A percentile compares a stretch with the other conserved stretches of the same genome.
Evolutionary conservation across 2,113 vertebrate genomes (phyloP).

Genomic region (Phalacrocorax brasilianus): DNA sequence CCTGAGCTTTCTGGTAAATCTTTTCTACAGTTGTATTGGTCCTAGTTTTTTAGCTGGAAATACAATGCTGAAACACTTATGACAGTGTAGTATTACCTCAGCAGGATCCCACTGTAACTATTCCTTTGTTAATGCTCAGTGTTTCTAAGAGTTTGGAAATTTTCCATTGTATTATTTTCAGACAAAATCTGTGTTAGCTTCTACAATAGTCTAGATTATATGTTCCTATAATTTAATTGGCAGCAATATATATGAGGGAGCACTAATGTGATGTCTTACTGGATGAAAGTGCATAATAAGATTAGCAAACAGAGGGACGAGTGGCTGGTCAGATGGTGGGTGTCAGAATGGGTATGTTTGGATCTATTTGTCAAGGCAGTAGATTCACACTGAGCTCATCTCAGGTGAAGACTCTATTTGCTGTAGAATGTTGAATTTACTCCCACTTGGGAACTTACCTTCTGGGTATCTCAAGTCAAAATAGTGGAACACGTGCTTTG

Average conservation of each 20-base stretch:
- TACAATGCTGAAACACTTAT: background rate
- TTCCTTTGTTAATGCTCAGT: background rate
- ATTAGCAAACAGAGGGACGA: background rate
- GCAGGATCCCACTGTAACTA: background rate
- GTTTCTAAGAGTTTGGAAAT: background rate
- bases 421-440: background rate
- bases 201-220: background rate
- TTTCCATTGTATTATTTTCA: background rate
- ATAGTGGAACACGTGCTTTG: background rate
- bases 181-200: background rate
- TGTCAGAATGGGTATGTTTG: background rate
- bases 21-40: background rate
- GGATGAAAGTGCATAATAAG: background rate
- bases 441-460: background rate
- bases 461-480: background rate
- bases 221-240: background rate
- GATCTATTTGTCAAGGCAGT: background rate
- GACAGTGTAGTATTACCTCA: background rate
- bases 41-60: background rate
- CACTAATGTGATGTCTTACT: background rate
- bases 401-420: background rate
- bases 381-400: background rate
- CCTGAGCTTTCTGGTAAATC: background rate
- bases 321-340: background rate
- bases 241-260: background rate